These are phyloP conservation scores for Coregonus sp. DNA, from an alignment of 2,797 vertebrate genomes.

Conservation along the genomic window DNA sequence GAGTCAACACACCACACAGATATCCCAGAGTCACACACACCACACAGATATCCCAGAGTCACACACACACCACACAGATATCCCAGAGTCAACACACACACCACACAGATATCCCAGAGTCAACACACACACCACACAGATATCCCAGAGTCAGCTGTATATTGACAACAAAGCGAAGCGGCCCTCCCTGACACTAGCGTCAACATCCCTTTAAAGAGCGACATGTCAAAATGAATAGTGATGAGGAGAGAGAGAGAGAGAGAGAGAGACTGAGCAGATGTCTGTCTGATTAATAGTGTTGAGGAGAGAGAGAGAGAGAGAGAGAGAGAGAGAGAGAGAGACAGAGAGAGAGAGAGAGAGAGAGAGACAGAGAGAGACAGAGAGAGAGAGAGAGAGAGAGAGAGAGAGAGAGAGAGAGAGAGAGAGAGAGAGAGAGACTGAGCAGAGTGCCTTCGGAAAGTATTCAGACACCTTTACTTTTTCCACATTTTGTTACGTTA, in stretches of 20 bases:
- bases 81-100: not conserved
- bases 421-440: no score
- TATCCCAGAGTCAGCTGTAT: not conserved
- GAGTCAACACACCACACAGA: not conserved
- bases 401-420: no score
- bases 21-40: no score
- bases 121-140: not conserved
- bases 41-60: no score
- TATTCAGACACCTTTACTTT: no score
- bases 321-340: no score
- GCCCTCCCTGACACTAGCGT: not conserved
- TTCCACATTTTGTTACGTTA: no score
- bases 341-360: no score
- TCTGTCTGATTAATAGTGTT: not conserved
- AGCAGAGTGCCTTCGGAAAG: no score
- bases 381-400: not conserved
- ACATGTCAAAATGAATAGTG: not conserved
- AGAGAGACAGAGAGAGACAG: no score
- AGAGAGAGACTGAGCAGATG: not conserved
- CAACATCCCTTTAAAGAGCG: not conserved
- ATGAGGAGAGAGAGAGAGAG: not conserved
- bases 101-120: not conserved
- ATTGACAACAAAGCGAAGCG: not conserved
- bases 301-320: not conserved
- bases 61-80: not conserved